Evolutionary conservation across 2,113 vertebrate species (phyloP), one percentile per base, ranked within the genome.

Genomic region (Cisticola juncidis): DNA sequence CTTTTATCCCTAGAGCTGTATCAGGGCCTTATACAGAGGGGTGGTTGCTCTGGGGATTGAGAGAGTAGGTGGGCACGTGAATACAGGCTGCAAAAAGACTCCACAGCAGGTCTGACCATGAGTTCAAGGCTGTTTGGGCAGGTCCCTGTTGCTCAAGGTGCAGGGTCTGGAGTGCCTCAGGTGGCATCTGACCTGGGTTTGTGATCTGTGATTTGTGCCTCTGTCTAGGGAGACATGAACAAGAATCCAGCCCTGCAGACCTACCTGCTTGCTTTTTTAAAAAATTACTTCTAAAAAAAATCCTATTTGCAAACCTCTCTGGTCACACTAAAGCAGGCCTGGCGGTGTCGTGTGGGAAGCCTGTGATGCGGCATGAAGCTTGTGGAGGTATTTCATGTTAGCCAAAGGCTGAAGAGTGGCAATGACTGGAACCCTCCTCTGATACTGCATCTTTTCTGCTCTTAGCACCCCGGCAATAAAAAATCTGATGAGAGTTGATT

Each of bases 331-430:
- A 45, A 28, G 66, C 40, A 92, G 73, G n/a, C 29, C 26, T 20
- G 29, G 50, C 0, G 0, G 80, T 81, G 56, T 66, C 0, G 1
- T 0, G 9, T 81, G 90, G 92, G 65, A 89, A 79, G 70, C 6
- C 81, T 90, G 66, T 92, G 71, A 90, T 80, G 85, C 83, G 86
- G 86, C 54, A 80, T 10, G 29, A 33, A 72, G 58, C 54, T n/a
- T 40, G 40, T 38, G 72, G 70, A 91, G 69, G 51, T 84, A 33
- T 71, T 89, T 50, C 40, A 76, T 26, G 73, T 25, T 51, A 74
- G 72, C n/a, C 66, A 79, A 76, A 85, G 78, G 54, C 71, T 57
- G 66, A 72, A 45, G 79, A 57, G 48, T 0, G 2, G 60, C 31
- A 58, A 90, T 40, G 78, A 72, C 65, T 60, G 66, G 56, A 94